These are phyloP conservation scores for Tipula confusa DNA, from an alignment of 2,888 invertebrate genomes.

Conservation along the genomic window DNA sequence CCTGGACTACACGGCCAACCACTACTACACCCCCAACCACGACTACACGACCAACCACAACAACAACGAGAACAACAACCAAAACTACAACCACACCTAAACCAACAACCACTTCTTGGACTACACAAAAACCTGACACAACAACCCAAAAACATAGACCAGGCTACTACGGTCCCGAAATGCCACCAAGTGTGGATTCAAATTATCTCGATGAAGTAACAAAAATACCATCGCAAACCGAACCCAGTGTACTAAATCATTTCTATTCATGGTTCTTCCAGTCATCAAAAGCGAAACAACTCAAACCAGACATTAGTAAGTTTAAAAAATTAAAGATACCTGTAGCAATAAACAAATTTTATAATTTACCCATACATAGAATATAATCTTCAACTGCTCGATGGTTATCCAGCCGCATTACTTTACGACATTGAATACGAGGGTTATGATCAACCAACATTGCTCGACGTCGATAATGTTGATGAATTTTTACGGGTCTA, in stretches of 20 bases:
- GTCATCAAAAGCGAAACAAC: constrained; percentile 35
- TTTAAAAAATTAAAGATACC: background rate
- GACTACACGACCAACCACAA: constrained; percentile 34
- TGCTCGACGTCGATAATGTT: constrained; percentile 44
- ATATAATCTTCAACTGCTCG: constrained; percentile 39
- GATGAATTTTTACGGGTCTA: constrained; percentile 48
- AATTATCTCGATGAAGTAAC: background rate
- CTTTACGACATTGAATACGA: constrained; percentile 46
- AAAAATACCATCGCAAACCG: background rate
- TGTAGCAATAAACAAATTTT: background rate
- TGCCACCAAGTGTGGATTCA: constrained; percentile 29
- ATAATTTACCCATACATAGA: background rate
- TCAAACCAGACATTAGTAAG: constrained; percentile 33
- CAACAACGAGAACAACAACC: constrained; percentile 32
- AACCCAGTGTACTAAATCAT: constrained; percentile 29
- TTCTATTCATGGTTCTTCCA: constrained; percentile 38
- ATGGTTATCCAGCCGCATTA: constrained; percentile 44
- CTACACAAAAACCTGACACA: background rate
- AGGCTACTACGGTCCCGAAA: constrained; percentile 32
- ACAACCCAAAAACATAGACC: constrained; percentile 35
- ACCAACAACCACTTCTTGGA: constrained; percentile 34
- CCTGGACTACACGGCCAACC: constrained; percentile 31
- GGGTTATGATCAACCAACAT: constrained; percentile 36
- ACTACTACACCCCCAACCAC: constrained; percentile 31
- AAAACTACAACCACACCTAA: constrained; percentile 41